These are phyloP conservation scores for Kradibia gibbosae DNA, from an alignment of 1,140 invertebrate species.

Conservation along the genomic window DNA sequence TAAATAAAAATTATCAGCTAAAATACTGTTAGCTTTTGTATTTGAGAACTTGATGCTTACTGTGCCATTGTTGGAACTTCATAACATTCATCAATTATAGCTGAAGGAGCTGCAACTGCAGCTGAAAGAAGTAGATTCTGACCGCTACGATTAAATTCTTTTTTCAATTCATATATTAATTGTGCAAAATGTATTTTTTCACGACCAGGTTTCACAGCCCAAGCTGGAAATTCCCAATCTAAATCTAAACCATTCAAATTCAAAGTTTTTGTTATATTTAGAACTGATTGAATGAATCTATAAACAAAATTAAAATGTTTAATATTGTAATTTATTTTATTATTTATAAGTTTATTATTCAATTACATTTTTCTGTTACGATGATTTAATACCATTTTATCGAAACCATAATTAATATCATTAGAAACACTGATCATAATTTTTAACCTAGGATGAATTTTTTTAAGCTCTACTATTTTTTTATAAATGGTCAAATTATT, in stretches of 20 bases:
- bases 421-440: conserved; percentile 83
- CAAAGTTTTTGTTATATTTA: conserved; percentile 76
- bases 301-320: conserved; percentile 50
- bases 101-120: conserved; percentile 83
- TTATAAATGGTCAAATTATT: conserved; percentile 69
- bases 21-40: not conserved
- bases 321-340: conserved; percentile 13
- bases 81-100: conserved; percentile 83
- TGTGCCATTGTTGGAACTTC: conserved; percentile 82
- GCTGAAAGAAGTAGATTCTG: conserved; percentile 78
- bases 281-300: conserved; percentile 81
- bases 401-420: conserved; percentile 76
- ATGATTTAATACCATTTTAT: conserved; percentile 80
- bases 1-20: conserved; percentile 52
- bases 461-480: conserved; percentile 76
- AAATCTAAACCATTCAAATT: conserved; percentile 86
- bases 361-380: conserved; percentile 76
- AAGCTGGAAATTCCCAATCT: conserved; percentile 90
- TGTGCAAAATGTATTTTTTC: conserved; percentile 82
- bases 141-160: conserved; percentile 76
- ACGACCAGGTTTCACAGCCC: conserved; percentile 64
- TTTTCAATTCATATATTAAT: conserved; percentile 80
- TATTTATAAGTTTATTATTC: conserved; percentile 22
- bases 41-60: conserved; percentile 68
- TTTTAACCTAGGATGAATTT: conserved; percentile 80